phyloP scores from a whole-genome alignment of 2,113 vertebrate species.

The Dolichotis patagonum region DNA sequence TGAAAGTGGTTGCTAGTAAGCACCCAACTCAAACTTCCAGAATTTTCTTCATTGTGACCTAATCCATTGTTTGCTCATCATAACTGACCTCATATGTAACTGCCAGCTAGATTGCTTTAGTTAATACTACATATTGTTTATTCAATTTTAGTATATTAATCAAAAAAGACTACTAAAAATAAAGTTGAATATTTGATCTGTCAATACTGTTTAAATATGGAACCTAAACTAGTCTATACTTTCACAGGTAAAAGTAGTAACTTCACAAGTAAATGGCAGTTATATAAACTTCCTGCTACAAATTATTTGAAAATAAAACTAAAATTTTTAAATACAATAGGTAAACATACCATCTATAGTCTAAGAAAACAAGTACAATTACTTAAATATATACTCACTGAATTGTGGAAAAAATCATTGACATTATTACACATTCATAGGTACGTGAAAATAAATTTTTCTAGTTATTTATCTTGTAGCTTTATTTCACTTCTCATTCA shows the following conservation, averaged over 20 bases:
- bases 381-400: slow-evolving; percentile 53
- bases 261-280: slow-evolving; percentile 23
- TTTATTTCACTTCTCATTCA: slow-evolving; percentile 25
- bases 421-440: slow-evolving; percentile 36
- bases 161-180: background rate
- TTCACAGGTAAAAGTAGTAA: slow-evolving; percentile 48
- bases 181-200: slow-evolving; percentile 45
- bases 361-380: slow-evolving; percentile 12
- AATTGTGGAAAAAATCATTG: background rate
- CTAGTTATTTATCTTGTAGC: slow-evolving; percentile 56
- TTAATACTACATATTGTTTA: slow-evolving; percentile 33
- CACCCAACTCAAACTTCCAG: slow-evolving; percentile 81
- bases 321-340: background rate
- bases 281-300: slow-evolving; percentile 1
- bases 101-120: slow-evolving; percentile 40
- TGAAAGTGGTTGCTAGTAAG: slow-evolving; percentile 82
- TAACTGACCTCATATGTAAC: slow-evolving; percentile 73
- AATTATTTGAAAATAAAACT: slow-evolving; percentile 19
- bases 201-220: slow-evolving; percentile 47
- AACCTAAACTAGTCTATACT: slow-evolving; percentile 30
- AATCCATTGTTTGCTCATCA: slow-evolving; percentile 81
- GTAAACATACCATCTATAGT: background rate
- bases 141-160: slow-evolving; percentile 9
- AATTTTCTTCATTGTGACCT: slow-evolving; percentile 80
- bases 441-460: slow-evolving; percentile 9